A percentile compares a stretch with the other conserved stretches of the same genome.
Conservation (phyloP, 2,797 vertebrate genomes). For the Lagorchestes hirsutus region DNA sequence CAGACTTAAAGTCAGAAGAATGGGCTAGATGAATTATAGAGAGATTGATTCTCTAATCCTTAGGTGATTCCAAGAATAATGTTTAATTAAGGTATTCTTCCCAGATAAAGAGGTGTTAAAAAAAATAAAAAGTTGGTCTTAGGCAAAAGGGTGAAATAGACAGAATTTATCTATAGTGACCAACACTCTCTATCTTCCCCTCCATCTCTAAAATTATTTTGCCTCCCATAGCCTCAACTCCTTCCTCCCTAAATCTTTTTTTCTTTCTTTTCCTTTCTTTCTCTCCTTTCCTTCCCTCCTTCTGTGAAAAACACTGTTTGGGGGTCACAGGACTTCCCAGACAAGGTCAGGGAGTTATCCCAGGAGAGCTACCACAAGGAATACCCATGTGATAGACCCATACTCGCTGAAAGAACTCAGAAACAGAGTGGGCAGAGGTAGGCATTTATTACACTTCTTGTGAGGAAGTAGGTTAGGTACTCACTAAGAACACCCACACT, state of each 20-base stretch:
- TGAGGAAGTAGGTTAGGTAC: too few relatives aligned
- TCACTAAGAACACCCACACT: too few relatives aligned
- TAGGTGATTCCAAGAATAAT: conserved; percentile 55
- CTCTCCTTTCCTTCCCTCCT: neutral
- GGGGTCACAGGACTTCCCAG: too few relatives aligned
- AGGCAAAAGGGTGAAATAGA: conserved; percentile 29
- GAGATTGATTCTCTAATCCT: conserved; percentile 66
- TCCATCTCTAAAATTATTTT: neutral
- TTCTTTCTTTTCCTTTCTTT: neutral
- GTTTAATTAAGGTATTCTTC: neutral
- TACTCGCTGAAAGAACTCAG: too few relatives aligned
- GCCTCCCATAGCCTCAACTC: accelerated
- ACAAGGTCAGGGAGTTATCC: too few relatives aligned
- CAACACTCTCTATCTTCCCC: neutral
- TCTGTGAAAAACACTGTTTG: too few relatives aligned
- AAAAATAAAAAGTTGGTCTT: conserved; percentile 34
- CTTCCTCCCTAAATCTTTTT: neutral
- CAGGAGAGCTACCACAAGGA: too few relatives aligned
- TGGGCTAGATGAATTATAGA: conserved; percentile 57
- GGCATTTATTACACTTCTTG: too few relatives aligned
- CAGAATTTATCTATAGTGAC: neutral
- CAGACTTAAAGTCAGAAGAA: conserved; percentile 38
- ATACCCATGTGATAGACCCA: too few relatives aligned
- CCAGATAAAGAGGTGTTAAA: conserved; percentile 27
- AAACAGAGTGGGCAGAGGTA: too few relatives aligned